Evolutionary conservation across 2,113 vertebrate species (phyloP).

Genomic region (Budorcas taxicolor): DNA sequence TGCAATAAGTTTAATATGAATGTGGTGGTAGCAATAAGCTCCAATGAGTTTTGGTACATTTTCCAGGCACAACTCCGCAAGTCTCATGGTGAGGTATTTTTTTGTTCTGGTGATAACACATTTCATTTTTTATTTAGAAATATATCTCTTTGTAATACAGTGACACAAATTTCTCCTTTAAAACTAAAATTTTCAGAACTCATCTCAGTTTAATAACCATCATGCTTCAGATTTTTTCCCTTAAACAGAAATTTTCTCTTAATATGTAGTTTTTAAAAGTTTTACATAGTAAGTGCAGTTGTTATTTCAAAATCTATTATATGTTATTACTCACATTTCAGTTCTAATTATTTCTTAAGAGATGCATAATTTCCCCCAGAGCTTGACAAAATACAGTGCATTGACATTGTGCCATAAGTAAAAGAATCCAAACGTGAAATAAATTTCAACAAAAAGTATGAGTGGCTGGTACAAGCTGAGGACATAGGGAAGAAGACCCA

Average conservation of each 20-base stretch:
- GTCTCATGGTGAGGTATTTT: neutral
- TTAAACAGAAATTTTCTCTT: neutral
- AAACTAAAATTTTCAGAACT: neutral
- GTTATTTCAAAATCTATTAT: neutral
- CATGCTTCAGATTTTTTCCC: neutral
- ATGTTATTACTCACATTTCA: neutral
- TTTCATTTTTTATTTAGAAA: slow-evolving; percentile 10
- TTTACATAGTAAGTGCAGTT: neutral
- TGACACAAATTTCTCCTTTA: neutral
- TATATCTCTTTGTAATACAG: neutral
- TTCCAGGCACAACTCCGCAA: neutral
- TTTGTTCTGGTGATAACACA: neutral
- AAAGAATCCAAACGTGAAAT: neutral
- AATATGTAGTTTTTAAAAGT: neutral
- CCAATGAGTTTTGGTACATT: neutral
- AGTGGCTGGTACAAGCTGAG: neutral
- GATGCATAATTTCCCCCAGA: neutral
- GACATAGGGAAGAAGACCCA: neutral
- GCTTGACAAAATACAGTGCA: neutral
- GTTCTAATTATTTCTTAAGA: neutral
- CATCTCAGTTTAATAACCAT: neutral
- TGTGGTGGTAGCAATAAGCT: neutral
- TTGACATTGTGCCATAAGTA: neutral
- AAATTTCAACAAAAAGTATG: neutral
- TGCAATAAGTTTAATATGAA: neutral